A percentile compares a stretch with the other conserved stretches of the same genome.
These are phyloP conservation scores for Calliscelio sp. DNA, from an alignment of 2,888 invertebrate species.

Conservation along the genomic window DNA sequence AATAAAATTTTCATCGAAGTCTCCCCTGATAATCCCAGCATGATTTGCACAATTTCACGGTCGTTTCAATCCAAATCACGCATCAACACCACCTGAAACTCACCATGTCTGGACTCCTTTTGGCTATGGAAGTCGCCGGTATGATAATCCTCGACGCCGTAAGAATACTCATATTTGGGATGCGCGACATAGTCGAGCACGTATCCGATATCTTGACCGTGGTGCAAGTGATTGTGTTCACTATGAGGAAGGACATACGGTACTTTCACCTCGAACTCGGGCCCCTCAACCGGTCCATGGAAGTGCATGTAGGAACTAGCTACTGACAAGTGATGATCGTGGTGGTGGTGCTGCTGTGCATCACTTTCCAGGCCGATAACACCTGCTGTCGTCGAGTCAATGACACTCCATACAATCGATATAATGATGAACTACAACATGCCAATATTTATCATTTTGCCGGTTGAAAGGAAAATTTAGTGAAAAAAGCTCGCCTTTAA, in stretches of 20 bases:
- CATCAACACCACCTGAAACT: too few relatives aligned
- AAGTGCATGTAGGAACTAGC: conserved; percentile 84
- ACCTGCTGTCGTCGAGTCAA: conserved; percentile 59
- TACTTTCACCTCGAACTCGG: conserved; percentile 83
- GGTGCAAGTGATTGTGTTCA: conserved; percentile 77
- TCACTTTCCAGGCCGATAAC: conserved; percentile 62
- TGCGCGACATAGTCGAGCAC: conserved; percentile 82
- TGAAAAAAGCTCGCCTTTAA: conserved; percentile 43
- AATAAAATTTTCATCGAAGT: too few relatives aligned
- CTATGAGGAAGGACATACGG: conserved; percentile 79
- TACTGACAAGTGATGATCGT: conserved; percentile 77
- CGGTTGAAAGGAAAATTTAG: too few relatives aligned
- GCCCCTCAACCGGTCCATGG: conserved; percentile 84
- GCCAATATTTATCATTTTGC: conserved; percentile 47
- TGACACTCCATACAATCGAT: conserved; percentile 58
- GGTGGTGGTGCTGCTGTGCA: conserved; percentile 63
- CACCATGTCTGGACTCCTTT: conserved; percentile 85
- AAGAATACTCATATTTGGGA: conserved; percentile 83
- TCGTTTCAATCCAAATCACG: too few relatives aligned
- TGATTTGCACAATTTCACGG: too few relatives aligned
- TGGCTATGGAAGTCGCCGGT: conserved; percentile 86
- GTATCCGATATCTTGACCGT: conserved; percentile 76
- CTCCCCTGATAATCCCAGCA: too few relatives aligned
- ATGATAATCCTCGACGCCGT: conserved; percentile 83
- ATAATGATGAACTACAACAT: conserved; percentile 64